Evolutionary conservation across 2,797 vertebrate species (phyloP), one percentile per base, ranked within the genome.

Genomic region (Epinephelus awoara): DNA sequence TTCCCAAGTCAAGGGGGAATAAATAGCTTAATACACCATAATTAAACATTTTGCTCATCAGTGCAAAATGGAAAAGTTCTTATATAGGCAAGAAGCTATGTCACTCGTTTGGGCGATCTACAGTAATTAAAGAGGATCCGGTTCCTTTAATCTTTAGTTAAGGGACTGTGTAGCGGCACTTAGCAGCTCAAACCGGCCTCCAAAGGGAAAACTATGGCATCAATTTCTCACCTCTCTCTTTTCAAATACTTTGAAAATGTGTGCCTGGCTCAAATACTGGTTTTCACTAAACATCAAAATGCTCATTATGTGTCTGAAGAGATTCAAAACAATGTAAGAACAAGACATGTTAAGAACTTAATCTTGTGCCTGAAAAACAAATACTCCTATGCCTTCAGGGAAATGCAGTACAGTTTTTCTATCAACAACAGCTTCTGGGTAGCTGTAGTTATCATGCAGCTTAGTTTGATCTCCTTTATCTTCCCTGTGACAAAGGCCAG

Each of bases 391-490:
- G 56, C 74, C 70, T 74, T 42, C 47, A 40, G 73, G 83, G 83
- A 79, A 86, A 77, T 63, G 50, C 44, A 56, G 63, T 59, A 34
- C 56, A 51, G 68, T 56, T 77, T 72, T 67, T 62, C 54, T 67
- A 65, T 68, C 67, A 87, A 58, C 73, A 73, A 38, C 51, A 62
- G 66, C 66, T 84, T 66, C 56, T 51, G 4, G 59, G 74, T 72
- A 57, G 67, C 64, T 62, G 47, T 55, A 63, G 63, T 79, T 80
- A 66, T 86, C 67, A 34, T 75, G 61, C 44, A 77, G 58, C 64
- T 83, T 50, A 73, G 62, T 88, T 82, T 88, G 80, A 90, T 90
- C 70, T 85, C 65, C 47, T 87, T 88, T 85, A 88, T 90, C 82
- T 84, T 82, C 42, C 25, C 64, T 64, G 49, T 83, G 91, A 90